These are phyloP conservation scores for Enteromius argenteus DNA, from an alignment of 2,797 vertebrate species.

Conservation along the genomic window DNA sequence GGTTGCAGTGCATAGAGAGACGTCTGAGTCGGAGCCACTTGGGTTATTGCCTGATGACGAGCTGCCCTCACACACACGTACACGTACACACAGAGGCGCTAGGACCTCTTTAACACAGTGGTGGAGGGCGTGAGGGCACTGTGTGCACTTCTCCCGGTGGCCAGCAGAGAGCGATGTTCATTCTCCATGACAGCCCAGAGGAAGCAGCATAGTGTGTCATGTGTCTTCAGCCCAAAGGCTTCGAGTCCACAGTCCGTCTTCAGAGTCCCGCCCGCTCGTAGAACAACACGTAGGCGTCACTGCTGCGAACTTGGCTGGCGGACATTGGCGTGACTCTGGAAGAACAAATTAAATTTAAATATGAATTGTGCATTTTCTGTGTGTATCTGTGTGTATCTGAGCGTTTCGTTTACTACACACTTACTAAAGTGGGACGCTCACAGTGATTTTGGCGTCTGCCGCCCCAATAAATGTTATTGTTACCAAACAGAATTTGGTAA, in stretches of 20 bases:
- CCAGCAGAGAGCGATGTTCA: conserved; percentile 54
- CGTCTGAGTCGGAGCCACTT: conserved; percentile 65
- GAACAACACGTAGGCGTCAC: conserved; percentile 96
- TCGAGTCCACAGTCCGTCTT: conserved; percentile 61
- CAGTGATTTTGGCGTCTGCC: not conserved
- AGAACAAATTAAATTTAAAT: not conserved
- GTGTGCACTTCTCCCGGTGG: conserved; percentile 35
- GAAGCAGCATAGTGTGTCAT: conserved; percentile 37
- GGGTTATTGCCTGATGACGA: conserved; percentile 70
- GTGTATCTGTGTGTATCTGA: no score
- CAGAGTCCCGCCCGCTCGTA: conserved; percentile 93
- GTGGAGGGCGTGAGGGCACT: conserved; percentile 37
- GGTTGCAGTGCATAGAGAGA: conserved; percentile 79
- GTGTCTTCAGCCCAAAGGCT: conserved; percentile 35
- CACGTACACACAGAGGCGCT: conserved; percentile 40
- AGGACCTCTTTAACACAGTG: conserved; percentile 42
- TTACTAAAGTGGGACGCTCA: no score
- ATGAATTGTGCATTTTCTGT: no score
- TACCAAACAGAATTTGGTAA: no score
- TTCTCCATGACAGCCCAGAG: conserved; percentile 18
- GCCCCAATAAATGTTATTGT: no score
- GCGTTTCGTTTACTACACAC: no score
- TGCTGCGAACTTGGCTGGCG: conserved; percentile 94
- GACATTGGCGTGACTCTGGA: conserved; percentile 93
- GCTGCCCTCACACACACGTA: conserved; percentile 58